Base-by-base conservation (phyloP, 2,113 vertebrate species). In the Tyto alba region DNA sequence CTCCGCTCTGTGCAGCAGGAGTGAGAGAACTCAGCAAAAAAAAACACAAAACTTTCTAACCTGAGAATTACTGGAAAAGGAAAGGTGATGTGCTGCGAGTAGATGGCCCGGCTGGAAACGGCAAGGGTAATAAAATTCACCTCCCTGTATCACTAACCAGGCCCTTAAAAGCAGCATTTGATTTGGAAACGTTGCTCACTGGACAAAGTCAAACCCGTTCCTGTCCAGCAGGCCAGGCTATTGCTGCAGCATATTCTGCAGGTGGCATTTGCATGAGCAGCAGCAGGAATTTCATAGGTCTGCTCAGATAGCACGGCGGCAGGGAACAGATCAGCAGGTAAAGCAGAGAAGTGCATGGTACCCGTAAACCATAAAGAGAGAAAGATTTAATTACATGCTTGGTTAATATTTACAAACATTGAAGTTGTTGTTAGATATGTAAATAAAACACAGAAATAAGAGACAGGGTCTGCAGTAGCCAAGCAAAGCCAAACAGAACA, bases 301-400 rank as follows among this genome's bases (percentile, higher is more conserved):
- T 81, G 95, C 79, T 86, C 83, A 63, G 81, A 72, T 29, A 73
- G 80, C 88, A 60, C 13, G 1, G 59, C 13, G 50, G 29, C 75
- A 63, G 68, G 47, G 84, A 83, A 50, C 67, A 69, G 79, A 91
- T 57, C 82, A 71, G 67, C 4, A 74, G 75, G 60, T 74, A 86
- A 74, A 63, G 76, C 93, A 95, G 92, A 92, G 60, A 94, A 86
- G 79, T 60, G 79, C 85, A 78, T 19, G 86, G 30, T 41, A 73
- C 47, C 92, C 77, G 2, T 41, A 93, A 84, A 89, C 81, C 77
- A 88, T 64, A 94, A 96, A 93, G n/a, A 88, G 83, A 87, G 69
- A 56, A 85, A 85, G 84, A 89, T 95, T 96, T 93, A 95, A 95
- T 95, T 92, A 95, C 78, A 67, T 92, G 94, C 91, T 95, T 91